Evolutionary conservation across 2,888 invertebrate species (phyloP), one percentile per base, ranked within the genome.

Genomic region (Chorisops tibialis): DNA sequence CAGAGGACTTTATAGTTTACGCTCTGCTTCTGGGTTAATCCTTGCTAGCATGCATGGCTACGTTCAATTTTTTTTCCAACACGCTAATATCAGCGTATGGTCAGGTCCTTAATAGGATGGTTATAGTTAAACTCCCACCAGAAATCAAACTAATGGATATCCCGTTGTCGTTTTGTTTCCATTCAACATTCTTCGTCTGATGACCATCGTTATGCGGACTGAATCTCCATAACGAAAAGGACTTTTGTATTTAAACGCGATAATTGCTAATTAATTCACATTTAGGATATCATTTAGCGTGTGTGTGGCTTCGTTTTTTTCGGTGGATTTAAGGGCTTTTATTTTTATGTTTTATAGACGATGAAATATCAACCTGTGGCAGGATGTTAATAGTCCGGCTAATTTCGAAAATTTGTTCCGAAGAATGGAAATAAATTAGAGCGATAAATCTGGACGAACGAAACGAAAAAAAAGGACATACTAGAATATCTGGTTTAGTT

Each of bases 141-240:
- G 64, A 64, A 64, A 64, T 64, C 64, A 64, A 62, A 64, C 64
- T 64, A 64, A 64, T 64, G 64, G 64, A 64, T 45, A 62, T 62
- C 62, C 45, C 50, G 59, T 59, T 19, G 50, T 50, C 22, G 24
- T 49, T 48, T 39, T 18, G 38, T 38, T 18, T 54, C 45, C n/a
- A n/a, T n/a, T 30, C 9, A 30, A 35, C 43, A 49, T 61, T 61
- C 54, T 45, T 47, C 12, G 38, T 48, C 16, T 47, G 37, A 38
- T 48, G 38, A 47, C 18, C 30, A 49, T 39, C 38, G 39, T 5
- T 47, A 9, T 18, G 54, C 24, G 45, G 61, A 11, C 47, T 12
- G 30, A 30, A 9, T 30, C 30, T 30, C 30, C 30, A 30, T 30
- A 9, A 24, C 47, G 30, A 30, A 30, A 18, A 16, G 45, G 52